Conservation (phyloP, 1,140 invertebrate species). For the Apocrypta bakeri region DNA sequence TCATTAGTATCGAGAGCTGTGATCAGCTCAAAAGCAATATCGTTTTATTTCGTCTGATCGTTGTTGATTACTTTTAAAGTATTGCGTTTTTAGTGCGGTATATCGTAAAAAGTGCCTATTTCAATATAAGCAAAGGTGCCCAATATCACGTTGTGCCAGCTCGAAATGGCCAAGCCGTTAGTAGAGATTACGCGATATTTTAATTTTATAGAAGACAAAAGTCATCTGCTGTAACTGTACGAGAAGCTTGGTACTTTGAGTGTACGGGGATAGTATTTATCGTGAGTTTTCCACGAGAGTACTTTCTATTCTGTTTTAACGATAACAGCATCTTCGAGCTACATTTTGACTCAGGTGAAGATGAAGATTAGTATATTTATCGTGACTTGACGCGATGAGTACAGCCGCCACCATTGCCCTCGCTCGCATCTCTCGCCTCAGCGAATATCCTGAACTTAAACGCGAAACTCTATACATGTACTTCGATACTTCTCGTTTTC, state of each 20-base stretch:
- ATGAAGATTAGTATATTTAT: conserved; percentile 25
- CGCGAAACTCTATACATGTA: conserved; percentile 38
- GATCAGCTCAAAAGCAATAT: background rate
- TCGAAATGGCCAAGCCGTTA: conserved; percentile 21
- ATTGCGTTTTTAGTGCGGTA: background rate
- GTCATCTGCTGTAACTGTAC: conserved; percentile 21
- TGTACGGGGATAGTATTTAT: background rate
- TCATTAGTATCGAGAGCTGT: background rate
- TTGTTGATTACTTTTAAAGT: conserved; percentile 14
- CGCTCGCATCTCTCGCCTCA: conserved; percentile 2
- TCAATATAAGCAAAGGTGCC: conserved; percentile 23
- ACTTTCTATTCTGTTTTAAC: background rate
- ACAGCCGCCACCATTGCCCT: background rate
- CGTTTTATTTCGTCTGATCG: background rate
- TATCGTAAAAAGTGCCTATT: conserved; percentile 14
- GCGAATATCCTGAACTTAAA: background rate
- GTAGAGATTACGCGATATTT: conserved; percentile 24
- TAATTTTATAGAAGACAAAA: conserved; percentile 42
- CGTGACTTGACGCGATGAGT: conserved; percentile 36
- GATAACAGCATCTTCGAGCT: background rate
- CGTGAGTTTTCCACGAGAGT: conserved; percentile 2
- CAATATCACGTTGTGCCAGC: background rate
- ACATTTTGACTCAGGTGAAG: background rate
- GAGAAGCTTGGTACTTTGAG: conserved; percentile 29
- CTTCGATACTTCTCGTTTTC: conserved; percentile 29